Conservation (phyloP, 2,113 vertebrate genomes). For the Ophiodon elongatus region DNA sequence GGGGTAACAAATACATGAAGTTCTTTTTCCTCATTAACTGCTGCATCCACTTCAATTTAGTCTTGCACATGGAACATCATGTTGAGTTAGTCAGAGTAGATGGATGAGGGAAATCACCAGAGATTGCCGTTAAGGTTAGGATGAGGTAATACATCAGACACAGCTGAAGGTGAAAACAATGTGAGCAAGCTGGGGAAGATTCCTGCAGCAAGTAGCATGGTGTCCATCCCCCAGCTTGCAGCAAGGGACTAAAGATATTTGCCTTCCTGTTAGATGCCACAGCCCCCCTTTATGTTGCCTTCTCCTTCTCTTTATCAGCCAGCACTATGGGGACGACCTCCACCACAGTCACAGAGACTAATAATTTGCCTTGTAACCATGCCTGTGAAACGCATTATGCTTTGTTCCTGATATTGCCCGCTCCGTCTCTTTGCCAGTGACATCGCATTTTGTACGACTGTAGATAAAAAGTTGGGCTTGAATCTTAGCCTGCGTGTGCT, state of each 20-base stretch:
- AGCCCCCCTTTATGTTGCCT: slow-evolving; percentile 3
- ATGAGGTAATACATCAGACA: slow-evolving; percentile 18
- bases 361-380: slow-evolving; percentile 37
- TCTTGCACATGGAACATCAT: not conserved
- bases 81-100: slow-evolving; percentile 4
- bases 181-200: not conserved
- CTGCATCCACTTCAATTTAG: not conserved
- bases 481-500: slow-evolving; percentile 2
- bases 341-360: not conserved
- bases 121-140: not conserved
- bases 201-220: not conserved
- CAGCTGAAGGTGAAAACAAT: slow-evolving; percentile 34
- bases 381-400: slow-evolving; percentile 41
- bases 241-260: slow-evolving; percentile 7
- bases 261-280: not conserved
- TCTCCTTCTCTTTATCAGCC: slow-evolving; percentile 27
- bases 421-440: slow-evolving; percentile 41
- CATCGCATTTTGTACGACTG: slow-evolving; percentile 35
- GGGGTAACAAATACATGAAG: not conserved
- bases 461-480: slow-evolving; percentile 40
- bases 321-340: slow-evolving; percentile 24
- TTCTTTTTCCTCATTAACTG: slow-evolving; percentile 17
- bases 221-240: not conserved
- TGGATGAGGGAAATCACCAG: slow-evolving; percentile 3
- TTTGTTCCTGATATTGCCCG: slow-evolving; percentile 36